These are phyloP conservation scores for Scatophagus argus DNA, from an alignment of 2,113 vertebrate species.

Conservation along the genomic window DNA sequence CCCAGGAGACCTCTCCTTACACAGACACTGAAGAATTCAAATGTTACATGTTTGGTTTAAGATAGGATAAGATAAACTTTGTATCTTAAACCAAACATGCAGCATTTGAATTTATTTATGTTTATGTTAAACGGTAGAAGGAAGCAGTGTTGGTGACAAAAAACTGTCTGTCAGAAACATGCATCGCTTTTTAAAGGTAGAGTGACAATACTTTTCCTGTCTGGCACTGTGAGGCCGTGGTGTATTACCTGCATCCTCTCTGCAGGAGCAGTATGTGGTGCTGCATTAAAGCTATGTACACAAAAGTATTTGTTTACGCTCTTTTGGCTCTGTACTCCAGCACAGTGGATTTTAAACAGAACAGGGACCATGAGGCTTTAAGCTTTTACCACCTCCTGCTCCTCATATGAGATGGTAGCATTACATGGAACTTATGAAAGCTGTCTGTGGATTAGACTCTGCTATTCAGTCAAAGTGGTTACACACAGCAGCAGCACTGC, in stretches of 20 bases:
- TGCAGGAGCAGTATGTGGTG: not conserved
- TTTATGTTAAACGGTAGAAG: constrained; percentile 30
- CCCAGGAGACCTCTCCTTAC: constrained; percentile 7
- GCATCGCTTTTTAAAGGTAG: not conserved
- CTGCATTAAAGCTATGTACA: constrained; percentile 6
- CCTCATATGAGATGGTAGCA: not conserved
- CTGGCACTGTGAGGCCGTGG: not conserved
- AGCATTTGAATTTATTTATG: too few species aligned
- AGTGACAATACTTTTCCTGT: constrained; percentile 13
- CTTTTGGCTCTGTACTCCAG: not conserved
- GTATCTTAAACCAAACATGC: too few species aligned
- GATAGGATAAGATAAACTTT: too few species aligned
- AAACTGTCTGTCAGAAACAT: constrained; percentile 12
- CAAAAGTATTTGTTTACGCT: not conserved
- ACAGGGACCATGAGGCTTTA: not conserved
- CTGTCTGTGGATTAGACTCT: not conserved
- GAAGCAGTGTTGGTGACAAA: not conserved
- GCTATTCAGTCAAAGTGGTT: not conserved
- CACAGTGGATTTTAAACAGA: constrained; percentile 9
- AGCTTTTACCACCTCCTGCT: constrained; percentile 7
- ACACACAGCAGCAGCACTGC: not conserved
- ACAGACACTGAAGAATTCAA: constrained; percentile 47
- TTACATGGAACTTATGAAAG: not conserved
- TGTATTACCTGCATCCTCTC: not conserved
- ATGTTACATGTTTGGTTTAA: constrained; percentile 22